Base-by-base conservation (phyloP, 2,797 vertebrate species). In the Morelia viridis region DNA sequence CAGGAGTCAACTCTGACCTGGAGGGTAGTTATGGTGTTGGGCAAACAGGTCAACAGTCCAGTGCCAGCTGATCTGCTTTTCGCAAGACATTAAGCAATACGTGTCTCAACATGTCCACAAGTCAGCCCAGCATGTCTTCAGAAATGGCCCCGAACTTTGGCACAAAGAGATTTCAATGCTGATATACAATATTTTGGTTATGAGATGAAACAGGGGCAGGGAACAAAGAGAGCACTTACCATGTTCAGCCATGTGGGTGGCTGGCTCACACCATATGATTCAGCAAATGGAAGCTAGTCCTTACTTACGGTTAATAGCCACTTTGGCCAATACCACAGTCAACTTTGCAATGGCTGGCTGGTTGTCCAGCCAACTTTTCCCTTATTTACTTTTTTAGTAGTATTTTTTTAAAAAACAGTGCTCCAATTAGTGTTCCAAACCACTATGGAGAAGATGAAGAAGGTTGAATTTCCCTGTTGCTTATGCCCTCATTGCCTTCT, bases 61-160 rank as follows among this genome's bases (percentile, higher is more conserved):
- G 41, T 26, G 85, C 2, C 85, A 88, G 41, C 65, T 0, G 31
- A 46, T 41, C 22, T 35, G 28, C 60, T 80, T 91, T 91, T 80
- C 4, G 35, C 64, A 91, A 80, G 57, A 24, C 57, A 5, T 91
- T 76, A 88, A 62, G 85, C 91, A 91, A 91, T 31, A 15, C 24
- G n/a, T 88, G 85, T 80, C 68, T 62, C 57, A 53, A 80, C 85
- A 31, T 46, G 65, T 31, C 65, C 35, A 60, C 85, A 60, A 50
- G 64, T 46, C 56, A 76, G 12, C 5, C 24, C 64, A 11, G 31
- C 1, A 4, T 15, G 17, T 86, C 83, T 91, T 58, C 11, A 87
- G 19, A 80, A 53, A 53, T 35, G 11, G 12, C 4, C 28, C n/a
- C 60, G 62, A 41, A 91, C 71, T 60, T n/a, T 12, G 56, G 57